These are phyloP conservation scores for Xestobium rufovillosum DNA, from an alignment of 2,888 invertebrate genomes.

Conservation along the genomic window DNA sequence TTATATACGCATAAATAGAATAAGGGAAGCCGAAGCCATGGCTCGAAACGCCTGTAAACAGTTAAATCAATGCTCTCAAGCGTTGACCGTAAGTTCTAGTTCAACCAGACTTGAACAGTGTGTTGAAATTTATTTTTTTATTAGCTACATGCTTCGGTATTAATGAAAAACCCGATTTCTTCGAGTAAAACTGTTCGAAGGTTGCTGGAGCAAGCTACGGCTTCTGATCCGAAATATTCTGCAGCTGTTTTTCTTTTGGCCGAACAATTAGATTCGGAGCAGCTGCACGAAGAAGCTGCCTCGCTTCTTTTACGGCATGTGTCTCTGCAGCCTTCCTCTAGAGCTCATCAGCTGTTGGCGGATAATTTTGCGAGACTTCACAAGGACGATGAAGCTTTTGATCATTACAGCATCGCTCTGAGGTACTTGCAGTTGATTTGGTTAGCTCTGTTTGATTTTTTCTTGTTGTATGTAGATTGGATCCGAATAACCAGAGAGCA, in stretches of 20 bases:
- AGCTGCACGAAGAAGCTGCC: conserved; percentile 59
- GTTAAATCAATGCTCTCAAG: conserved; percentile 63
- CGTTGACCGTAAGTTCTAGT: conserved; percentile 55
- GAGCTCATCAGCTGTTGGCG: conserved; percentile 59
- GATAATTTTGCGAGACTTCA: conserved; percentile 55
- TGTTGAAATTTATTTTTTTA: conserved; percentile 27
- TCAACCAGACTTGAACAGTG: too few relatives aligned
- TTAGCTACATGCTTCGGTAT: conserved; percentile 66
- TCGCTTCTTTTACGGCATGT: conserved; percentile 60
- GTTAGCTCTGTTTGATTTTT: neutral
- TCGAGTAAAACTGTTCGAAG: conserved; percentile 54
- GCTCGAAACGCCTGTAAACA: conserved; percentile 65
- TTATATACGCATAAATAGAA: conserved; percentile 59
- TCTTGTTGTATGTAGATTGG: conserved; percentile 43
- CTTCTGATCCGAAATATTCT: conserved; percentile 61
- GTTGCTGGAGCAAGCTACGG: conserved; percentile 64
- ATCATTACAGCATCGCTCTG: conserved; percentile 59
- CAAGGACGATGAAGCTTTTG: conserved; percentile 60
- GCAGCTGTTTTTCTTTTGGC: conserved; percentile 67
- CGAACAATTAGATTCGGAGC: conserved; percentile 61
- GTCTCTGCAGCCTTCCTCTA: conserved; percentile 52
- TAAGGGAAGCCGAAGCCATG: conserved; percentile 64
- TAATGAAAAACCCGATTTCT: conserved; percentile 58
- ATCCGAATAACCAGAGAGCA: conserved; percentile 57
- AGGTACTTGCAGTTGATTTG: conserved; percentile 44